A percentile compares a stretch with the other conserved stretches of the same genome.
These are phyloP conservation scores for Mellilla xanthometata DNA, from an alignment of 2,888 invertebrate species.

Conservation along the genomic window DNA sequence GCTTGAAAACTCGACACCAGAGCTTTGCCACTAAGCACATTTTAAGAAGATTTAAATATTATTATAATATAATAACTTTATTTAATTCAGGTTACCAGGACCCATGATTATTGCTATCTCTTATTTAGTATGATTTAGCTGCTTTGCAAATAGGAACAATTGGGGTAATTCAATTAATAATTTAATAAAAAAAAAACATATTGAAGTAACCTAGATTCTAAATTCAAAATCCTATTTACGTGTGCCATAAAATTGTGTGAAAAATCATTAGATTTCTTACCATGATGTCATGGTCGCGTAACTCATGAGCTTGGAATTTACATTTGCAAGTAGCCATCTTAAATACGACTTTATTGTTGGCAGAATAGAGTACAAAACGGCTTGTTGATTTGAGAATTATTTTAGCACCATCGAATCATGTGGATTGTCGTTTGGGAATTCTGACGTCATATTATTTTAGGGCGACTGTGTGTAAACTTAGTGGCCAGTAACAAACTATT, in stretches of 20 bases:
- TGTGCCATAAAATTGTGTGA: constrained; percentile 18
- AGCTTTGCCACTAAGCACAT: too few species aligned
- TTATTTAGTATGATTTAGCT: too few species aligned
- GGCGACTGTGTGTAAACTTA: constrained; percentile 25
- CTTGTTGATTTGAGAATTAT: constrained; percentile 6
- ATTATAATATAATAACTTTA: too few species aligned
- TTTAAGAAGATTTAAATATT: too few species aligned
- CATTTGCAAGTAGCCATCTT: constrained; percentile 16
- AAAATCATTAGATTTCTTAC: constrained; percentile 23
- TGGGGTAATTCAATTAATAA: too few species aligned
- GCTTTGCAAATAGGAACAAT: too few species aligned
- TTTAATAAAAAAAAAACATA: background rate
- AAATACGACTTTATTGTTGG: constrained; percentile 15
- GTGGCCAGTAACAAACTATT: background rate
- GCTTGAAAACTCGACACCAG: too few species aligned
- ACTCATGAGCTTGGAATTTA: constrained; percentile 25
- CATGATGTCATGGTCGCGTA: constrained; percentile 30
- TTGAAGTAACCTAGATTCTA: background rate
- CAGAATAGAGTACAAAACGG: constrained; percentile 22
- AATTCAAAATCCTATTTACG: constrained; percentile 11
- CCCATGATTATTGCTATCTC: too few species aligned
- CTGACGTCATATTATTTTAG: constrained; percentile 17
- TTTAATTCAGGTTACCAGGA: too few species aligned
- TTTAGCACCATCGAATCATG: constrained; percentile 27
- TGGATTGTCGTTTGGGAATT: constrained; percentile 26